phyloP scores from a whole-genome alignment of 2,888 invertebrate species.

The Bellardia pandia region DNA sequence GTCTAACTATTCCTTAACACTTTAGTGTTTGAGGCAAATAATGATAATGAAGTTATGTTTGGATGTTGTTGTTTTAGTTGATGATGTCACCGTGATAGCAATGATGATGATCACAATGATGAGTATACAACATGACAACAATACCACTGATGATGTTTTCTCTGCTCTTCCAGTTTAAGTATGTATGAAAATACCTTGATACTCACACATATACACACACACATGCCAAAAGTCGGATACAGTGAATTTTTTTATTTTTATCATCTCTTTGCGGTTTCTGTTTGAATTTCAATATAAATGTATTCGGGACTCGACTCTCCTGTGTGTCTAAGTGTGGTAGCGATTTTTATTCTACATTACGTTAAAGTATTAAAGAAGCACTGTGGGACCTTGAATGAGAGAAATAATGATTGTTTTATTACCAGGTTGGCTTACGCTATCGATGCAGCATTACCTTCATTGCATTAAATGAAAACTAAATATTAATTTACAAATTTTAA shows the following conservation, averaged over 20 bases:
- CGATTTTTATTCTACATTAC: conserved; percentile 25
- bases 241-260: conserved; percentile 52
- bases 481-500: too few relatives aligned
- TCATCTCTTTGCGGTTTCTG: conserved; percentile 62
- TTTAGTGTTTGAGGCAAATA: background rate
- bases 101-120: conserved; percentile 52
- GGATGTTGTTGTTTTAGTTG: conserved; percentile 46
- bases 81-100: conserved; percentile 16
- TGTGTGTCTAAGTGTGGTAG: background rate
- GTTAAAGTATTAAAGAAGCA: background rate
- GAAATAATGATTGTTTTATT: background rate
- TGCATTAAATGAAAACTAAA: too few relatives aligned
- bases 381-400: conserved; percentile 22
- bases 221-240: background rate
- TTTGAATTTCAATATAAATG: conserved; percentile 48
- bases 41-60: conserved; percentile 44
- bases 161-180: background rate
- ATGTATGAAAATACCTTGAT: conserved; percentile 36
- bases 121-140: conserved; percentile 55
- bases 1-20: background rate
- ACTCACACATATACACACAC: background rate
- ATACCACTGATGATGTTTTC: conserved; percentile 45
- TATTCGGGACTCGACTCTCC: background rate
- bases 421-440: too few relatives aligned
- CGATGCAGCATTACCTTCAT: too few relatives aligned